Evolutionary conservation across 1,140 invertebrate species (phyloP).

Genomic region (Hestina assimilis): DNA sequence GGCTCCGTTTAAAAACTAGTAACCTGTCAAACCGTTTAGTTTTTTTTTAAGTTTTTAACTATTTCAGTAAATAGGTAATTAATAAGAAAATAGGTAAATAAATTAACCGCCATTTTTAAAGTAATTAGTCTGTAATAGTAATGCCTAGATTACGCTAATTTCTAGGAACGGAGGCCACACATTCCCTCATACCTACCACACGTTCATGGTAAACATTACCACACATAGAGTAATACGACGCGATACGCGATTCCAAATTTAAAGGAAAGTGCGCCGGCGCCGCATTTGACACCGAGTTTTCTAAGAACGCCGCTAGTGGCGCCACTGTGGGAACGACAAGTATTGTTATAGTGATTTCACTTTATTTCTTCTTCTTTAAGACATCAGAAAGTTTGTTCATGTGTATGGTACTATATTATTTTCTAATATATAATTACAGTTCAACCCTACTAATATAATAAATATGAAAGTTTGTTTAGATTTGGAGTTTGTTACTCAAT

Average conservation of each 20-base stretch:
- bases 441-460: no score
- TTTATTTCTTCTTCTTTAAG: conserved; percentile 24
- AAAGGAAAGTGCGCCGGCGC: conserved; percentile 45
- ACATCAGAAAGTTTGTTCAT: conserved; percentile 7
- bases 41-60: no score
- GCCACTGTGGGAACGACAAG: conserved; percentile 47
- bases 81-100: no score
- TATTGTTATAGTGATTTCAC: conserved; percentile 54
- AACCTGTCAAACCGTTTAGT: no score
- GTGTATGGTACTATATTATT: not conserved
- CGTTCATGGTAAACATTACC: conserved; percentile 32
- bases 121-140: not conserved
- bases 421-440: not conserved
- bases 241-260: conserved; percentile 43
- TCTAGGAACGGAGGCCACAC: conserved; percentile 27
- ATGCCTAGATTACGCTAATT: conserved; percentile 7
- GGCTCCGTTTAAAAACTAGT: no score
- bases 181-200: conserved; percentile 23
- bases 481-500: no score
- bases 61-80: no score
- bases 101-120: not conserved
- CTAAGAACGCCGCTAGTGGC: conserved; percentile 46
- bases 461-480: no score
- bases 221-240: conserved; percentile 37
- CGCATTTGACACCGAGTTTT: conserved; percentile 43